Conservation (phyloP, 2,888 invertebrate species). For the Agrotis segetum region DNA sequence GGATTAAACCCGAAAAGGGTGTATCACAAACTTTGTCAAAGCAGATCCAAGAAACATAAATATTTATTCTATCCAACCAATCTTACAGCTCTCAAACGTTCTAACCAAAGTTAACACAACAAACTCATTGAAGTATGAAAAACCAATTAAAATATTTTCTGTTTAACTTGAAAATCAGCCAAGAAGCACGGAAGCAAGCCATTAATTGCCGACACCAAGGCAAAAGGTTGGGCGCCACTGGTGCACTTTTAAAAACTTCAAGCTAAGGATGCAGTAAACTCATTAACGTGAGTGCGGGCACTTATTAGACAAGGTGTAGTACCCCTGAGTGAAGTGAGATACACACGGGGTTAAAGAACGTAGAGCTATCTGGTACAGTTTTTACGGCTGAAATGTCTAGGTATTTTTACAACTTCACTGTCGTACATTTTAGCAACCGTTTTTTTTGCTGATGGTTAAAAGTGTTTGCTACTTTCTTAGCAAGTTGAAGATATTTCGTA, state of each 20-base stretch:
- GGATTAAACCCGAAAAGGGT: conserved; percentile 28
- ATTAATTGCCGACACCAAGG: conserved; percentile 82
- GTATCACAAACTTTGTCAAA: conserved; percentile 51
- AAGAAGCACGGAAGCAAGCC: conserved; percentile 67
- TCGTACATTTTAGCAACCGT: too few relatives aligned
- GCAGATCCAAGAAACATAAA: conserved; percentile 48
- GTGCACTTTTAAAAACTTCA: conserved; percentile 85
- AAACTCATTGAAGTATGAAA: conserved; percentile 66
- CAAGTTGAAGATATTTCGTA: too few relatives aligned
- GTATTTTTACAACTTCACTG: not conserved
- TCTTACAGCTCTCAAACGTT: conserved; percentile 52
- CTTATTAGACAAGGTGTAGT: conserved; percentile 82
- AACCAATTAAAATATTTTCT: conserved; percentile 73
- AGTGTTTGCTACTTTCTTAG: too few relatives aligned
- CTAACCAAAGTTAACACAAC: conserved; percentile 61
- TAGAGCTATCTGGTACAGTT: conserved; percentile 5
- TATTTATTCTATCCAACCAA: conserved; percentile 53
- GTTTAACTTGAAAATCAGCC: conserved; percentile 66
- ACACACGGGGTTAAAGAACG: conserved; percentile 46
- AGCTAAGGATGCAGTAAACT: conserved; percentile 84
- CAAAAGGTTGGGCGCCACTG: conserved; percentile 78
- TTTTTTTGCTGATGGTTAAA: too few relatives aligned
- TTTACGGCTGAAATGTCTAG: not conserved
- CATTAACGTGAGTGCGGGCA: conserved; percentile 85
- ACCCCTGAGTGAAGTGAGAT: conserved; percentile 61